Base-by-base conservation (phyloP, 2,113 vertebrate species). In the Xiphophorus hellerii region DNA sequence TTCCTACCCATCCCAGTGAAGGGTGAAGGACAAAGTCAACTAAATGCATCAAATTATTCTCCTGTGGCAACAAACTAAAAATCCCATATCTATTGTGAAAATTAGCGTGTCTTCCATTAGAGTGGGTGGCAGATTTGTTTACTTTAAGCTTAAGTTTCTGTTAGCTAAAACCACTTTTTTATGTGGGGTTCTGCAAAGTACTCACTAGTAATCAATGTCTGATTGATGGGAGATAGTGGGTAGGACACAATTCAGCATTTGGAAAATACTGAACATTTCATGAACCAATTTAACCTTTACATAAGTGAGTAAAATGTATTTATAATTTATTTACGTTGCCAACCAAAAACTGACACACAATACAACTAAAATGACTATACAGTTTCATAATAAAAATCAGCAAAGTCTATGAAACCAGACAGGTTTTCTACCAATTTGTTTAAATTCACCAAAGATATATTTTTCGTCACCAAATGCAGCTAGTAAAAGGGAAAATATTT, bases 11-110 rank as follows among this genome's bases (percentile, higher is more conserved):
- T 88, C 78, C 69, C 80, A 86, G 81, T 80, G 71, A 86, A 85
- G 81, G 87, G 89, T 90, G 88, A 92, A 90, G 89, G 91, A 93
- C 91, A 84, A 61, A 58, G 85, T 77, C 80, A 62, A 85, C 88
- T 87, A 80, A 78, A 86, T 85, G 74, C 87, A 83, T 76, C 89
- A 86, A 90, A 86, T 89, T 83, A 87, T 76, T 78, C 86, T 68
- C 71, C 77, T 51, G 76, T 79, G 81, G 77, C 68, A 85, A 82
- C 79, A 86, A 88, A 90, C 85, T 86, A 73, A 80, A 87, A 44
- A 28, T 42, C n/a, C 28, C 15, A n/a, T 27, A 28, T 13, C 80
- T 73, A 12, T 66, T 25, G 54, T 71, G 63, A 74, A 63, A 87
- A 84, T 85, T 84, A 85, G 67, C 69, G 54, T 28, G 29, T 66